Percentiles rank a stretch among this genome's conserved stretches.
These are phyloP conservation scores for Paratrypauchen microcephalus DNA, from an alignment of 2,797 vertebrate genomes.

Conservation along the genomic window DNA sequence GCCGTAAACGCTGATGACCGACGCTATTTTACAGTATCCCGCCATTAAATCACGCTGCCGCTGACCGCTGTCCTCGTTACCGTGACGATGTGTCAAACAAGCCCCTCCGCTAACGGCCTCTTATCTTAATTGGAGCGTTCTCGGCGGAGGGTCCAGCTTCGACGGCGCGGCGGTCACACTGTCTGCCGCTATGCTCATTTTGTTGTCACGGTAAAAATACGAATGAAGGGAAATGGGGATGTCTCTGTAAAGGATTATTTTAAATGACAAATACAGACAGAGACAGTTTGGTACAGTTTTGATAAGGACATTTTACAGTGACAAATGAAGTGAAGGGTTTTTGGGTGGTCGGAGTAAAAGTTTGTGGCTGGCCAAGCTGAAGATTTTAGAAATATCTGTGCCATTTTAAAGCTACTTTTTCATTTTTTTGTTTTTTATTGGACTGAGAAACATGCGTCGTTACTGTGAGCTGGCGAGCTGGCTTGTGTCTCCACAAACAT, in stretches of 20 bases:
- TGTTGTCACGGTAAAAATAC: conserved; percentile 46
- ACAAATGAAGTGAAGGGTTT: conserved; percentile 4
- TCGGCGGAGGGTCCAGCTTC: conserved; percentile 67
- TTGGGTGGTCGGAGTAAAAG: conserved; percentile 32
- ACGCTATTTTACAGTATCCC: conserved; percentile 59
- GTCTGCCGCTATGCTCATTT: conserved; percentile 69
- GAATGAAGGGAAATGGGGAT: conserved; percentile 5
- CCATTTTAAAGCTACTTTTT: no score
- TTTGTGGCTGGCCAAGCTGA: conserved; percentile 27
- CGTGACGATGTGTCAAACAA: conserved; percentile 82
- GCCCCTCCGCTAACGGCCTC: conserved; percentile 80
- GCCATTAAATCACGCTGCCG: conserved; percentile 65
- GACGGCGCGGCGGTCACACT: conserved; percentile 45
- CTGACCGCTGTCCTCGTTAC: conserved; percentile 74
- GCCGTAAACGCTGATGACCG: conserved; percentile 38
- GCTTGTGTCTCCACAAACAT: no score
- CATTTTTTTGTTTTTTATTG: no score
- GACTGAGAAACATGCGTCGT: no score
- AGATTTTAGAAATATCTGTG: no score
- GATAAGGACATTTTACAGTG: not conserved
- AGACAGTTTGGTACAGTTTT: not conserved
- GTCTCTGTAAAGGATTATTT: conserved; percentile 25
- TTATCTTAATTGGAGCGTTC: conserved; percentile 80
- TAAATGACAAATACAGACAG: conserved; percentile 2
- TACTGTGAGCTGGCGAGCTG: no score